These are phyloP conservation scores for Palythoa caribaeorum DNA, from an alignment of 92 coral and sea anemone species.

Conservation along the genomic window DNA sequence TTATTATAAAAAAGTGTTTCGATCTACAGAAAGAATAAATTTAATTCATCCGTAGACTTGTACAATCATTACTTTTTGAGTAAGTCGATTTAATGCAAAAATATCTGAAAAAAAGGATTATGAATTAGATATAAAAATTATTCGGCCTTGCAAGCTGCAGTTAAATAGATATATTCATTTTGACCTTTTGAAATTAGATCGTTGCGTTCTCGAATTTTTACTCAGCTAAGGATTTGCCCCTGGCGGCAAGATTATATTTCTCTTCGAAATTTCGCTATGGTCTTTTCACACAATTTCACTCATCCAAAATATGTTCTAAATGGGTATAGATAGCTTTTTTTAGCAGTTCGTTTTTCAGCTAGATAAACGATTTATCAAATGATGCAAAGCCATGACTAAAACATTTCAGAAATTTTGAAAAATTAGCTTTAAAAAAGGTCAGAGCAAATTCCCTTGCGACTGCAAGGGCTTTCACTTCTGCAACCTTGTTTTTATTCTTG, in stretches of 20 bases:
- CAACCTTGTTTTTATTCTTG: neutral
- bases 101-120: too few species aligned
- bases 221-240: neutral
- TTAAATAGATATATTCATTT: neutral
- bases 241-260: neutral
- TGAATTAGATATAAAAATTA: too few species aligned
- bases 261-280: slow-evolving; percentile 12
- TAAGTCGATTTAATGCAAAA: too few species aligned
- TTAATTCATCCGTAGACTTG: too few species aligned
- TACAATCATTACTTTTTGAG: too few species aligned
- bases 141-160: too few species aligned
- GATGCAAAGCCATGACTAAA: neutral
- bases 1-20: neutral
- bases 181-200: neutral
- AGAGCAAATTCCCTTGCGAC: too few species aligned
- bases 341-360: neutral
- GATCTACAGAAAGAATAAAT: neutral
- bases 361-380: neutral
- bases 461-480: too few species aligned
- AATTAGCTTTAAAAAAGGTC: too few species aligned
- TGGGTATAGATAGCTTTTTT: neutral
- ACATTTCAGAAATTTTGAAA: neutral
- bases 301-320: neutral
- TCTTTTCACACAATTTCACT: neutral
- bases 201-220: neutral